Evolutionary conservation across 2,113 vertebrate species (phyloP), one percentile per base, ranked within the genome.

Genomic region (Lasiurus cinereus): DNA sequence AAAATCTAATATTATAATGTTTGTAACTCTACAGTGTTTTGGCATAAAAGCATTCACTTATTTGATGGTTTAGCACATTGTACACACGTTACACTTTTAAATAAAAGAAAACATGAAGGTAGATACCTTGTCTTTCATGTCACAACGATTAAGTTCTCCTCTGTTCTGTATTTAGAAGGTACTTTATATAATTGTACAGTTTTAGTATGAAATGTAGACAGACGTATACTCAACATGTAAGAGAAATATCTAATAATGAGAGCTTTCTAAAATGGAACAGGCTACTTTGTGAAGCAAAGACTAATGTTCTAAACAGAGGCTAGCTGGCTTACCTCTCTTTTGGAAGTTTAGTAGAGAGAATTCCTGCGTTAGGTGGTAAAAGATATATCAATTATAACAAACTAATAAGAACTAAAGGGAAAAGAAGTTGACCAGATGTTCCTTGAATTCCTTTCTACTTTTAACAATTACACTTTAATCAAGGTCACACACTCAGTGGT

Each of bases 61-160:
- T 21, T 43, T 90, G 73, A 82, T 69, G 62, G 24, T 39, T 69
- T 85, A 64, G 27, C n/a, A 95, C n/a, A 94, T 73, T 84, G 93
- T 90, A 93, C 5, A 56, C 27, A 90, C 33, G 82, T 33, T 88
- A 74, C 16, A 69, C 29, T 90, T 95, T 73, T 29, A 86, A 92
- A 36, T 54, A 90, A 77, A 19, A 76, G 29, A 70, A 95, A 66
- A 24, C 33, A 80, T 54, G 62, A 90, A 83, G n/a, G 27, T 48
- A 74, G 48, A 36, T 19, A 83, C 14, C 14, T 92, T 88, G 70
- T 31, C 16, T 76, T 85, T 92, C n/a, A 79, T 33, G 18, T 70
- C n/a, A 70, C 33, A 83, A 52, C 43, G 62, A 67, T 33, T 76
- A 52, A 66, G 76, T 54, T 83, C 43, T 79, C 54, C 50, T 79